Conservation (phyloP, 2,113 vertebrate genomes). For the Oryzias celebensis region DNA sequence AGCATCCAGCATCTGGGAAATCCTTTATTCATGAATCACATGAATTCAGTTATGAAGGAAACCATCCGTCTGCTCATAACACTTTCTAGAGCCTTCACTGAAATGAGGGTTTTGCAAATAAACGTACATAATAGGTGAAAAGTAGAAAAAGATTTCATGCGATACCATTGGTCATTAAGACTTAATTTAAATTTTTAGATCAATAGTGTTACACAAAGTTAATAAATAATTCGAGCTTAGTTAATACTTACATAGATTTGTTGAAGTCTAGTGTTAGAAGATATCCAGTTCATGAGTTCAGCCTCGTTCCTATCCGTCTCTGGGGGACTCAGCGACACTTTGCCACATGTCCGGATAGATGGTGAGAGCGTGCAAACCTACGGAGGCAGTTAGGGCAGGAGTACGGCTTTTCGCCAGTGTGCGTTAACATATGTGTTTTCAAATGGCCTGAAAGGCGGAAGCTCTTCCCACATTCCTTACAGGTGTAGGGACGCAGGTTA, state of each 20-base stretch:
- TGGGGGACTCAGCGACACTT: constrained; percentile 59
- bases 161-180: neutral
- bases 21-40: constrained; percentile 49
- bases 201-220: constrained; percentile 15
- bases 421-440: constrained; percentile 77
- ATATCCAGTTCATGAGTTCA: constrained; percentile 2
- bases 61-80: neutral
- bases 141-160: constrained; percentile 25
- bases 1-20: constrained; percentile 23
- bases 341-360: constrained; percentile 68
- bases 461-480: constrained; percentile 74
- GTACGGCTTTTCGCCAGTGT: constrained; percentile 78
- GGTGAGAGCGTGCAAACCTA: constrained; percentile 73
- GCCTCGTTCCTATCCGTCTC: constrained; percentile 16
- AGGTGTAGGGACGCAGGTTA: constrained; percentile 78
- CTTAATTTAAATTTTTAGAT: neutral
- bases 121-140: neutral
- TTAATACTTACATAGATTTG: constrained; percentile 14
- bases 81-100: neutral
- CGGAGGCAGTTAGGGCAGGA: constrained; percentile 71
- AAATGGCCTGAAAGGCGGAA: constrained; percentile 76
- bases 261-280: constrained; percentile 14
- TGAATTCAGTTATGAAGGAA: constrained; percentile 13
- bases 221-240: constrained; percentile 29
- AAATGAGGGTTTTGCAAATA: constrained; percentile 23